phyloP scores from a whole-genome alignment of 2,888 invertebrate species.

The Teleogryllus oceanicus region DNA sequence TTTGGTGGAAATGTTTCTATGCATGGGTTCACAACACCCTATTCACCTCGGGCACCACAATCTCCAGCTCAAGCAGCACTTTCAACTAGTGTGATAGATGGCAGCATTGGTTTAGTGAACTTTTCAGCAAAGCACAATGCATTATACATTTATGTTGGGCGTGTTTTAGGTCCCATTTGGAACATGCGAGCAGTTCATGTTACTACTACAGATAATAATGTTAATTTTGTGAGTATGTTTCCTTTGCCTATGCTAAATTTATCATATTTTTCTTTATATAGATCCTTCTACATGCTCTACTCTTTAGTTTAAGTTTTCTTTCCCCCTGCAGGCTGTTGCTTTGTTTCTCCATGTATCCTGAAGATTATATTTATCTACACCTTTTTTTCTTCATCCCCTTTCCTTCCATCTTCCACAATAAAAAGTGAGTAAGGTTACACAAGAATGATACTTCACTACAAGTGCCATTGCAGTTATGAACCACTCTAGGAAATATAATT shows the following conservation, averaged over 20 bases:
- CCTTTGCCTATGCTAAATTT: too few relatives aligned
- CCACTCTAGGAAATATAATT: too few relatives aligned
- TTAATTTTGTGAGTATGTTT: slow-evolving; percentile 25
- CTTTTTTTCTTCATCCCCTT: too few relatives aligned
- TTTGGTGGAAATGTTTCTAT: not conserved
- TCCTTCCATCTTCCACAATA: too few relatives aligned
- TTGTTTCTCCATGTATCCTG: too few relatives aligned
- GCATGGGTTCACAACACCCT: not conserved
- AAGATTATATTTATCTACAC: too few relatives aligned
- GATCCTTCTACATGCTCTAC: not conserved
- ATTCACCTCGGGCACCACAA: slow-evolving; percentile 22
- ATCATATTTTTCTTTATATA: not conserved
- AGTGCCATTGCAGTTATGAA: too few relatives aligned
- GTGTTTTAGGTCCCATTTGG: slow-evolving; percentile 89
- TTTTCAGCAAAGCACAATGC: slow-evolving; percentile 88
- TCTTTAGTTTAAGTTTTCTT: slow-evolving; percentile 27
- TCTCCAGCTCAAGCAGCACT: slow-evolving; percentile 25
- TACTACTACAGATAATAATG: slow-evolving; percentile 28
- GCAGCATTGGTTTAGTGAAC: slow-evolving; percentile 41
- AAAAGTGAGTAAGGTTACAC: too few relatives aligned
- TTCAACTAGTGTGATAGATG: slow-evolving; percentile 34
- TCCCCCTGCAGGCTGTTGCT: not conserved
- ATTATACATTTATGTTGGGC: slow-evolving; percentile 82
- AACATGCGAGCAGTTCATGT: slow-evolving; percentile 63
- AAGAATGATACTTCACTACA: too few relatives aligned